Conservation (phyloP, 2,113 vertebrate species). For the Mionectes macconnelli region DNA sequence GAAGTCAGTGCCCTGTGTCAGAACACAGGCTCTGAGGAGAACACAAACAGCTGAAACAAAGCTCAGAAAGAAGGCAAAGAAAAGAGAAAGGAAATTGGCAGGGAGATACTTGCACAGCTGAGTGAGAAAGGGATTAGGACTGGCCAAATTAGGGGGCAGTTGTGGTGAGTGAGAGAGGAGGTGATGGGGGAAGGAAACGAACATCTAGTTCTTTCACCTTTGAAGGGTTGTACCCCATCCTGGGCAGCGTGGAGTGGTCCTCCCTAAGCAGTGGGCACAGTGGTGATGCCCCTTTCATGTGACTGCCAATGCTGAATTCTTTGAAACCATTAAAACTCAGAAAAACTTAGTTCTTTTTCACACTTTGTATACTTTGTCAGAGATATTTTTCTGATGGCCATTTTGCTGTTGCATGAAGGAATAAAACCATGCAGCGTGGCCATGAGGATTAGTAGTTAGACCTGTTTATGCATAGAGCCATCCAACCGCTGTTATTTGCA, state of each 20-base stretch:
- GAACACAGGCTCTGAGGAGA: not conserved
- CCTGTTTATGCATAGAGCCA: slow-evolving; percentile 49
- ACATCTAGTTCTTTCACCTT: not conserved
- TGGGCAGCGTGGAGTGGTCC: fast-evolving
- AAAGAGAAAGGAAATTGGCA: not conserved
- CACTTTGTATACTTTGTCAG: not conserved
- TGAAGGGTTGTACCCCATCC: fast-evolving
- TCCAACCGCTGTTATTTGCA: slow-evolving; percentile 59
- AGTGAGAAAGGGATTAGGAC: not conserved
- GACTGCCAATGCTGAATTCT: not conserved
- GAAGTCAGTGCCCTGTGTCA: not conserved
- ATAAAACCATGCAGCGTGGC: not conserved
- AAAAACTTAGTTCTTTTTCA: not conserved
- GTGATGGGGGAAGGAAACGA: not conserved
- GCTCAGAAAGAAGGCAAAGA: not conserved
- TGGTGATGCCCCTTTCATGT: not conserved
- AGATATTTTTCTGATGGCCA: slow-evolving; percentile 17
- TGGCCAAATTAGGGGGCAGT: not conserved
- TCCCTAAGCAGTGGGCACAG: fast-evolving
- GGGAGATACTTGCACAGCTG: not conserved
- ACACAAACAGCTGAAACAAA: not conserved
- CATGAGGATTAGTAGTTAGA: slow-evolving; percentile 49
- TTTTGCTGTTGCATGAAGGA: slow-evolving; percentile 18
- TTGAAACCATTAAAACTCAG: not conserved
- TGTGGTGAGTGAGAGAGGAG: not conserved